These are phyloP conservation scores for Rhimphoctona megacephalus DNA, from an alignment of 2,888 invertebrate species.

Conservation along the genomic window DNA sequence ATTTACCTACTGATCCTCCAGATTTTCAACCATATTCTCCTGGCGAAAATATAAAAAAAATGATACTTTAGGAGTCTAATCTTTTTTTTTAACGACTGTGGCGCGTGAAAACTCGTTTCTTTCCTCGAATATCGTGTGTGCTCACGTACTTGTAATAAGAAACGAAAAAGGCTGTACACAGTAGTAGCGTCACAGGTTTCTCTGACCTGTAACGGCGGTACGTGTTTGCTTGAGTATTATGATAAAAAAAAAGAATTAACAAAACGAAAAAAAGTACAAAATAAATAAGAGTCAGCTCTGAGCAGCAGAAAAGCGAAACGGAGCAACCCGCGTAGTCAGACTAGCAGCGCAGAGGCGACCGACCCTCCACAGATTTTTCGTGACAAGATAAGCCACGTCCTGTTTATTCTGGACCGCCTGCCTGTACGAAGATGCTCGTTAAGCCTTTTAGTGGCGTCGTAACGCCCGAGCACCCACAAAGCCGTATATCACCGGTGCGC, in stretches of 20 bases:
- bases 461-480: conserved; percentile 81
- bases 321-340: conserved; percentile 66
- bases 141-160: conserved; percentile 62
- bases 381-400: conserved; percentile 85
- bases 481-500: conserved; percentile 80
- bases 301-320: conserved; percentile 62
- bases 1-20: neutral
- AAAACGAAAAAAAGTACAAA: conserved; percentile 45
- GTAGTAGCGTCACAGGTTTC: conserved; percentile 46
- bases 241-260: conserved; percentile 46
- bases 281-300: conserved; percentile 72
- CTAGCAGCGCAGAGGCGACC: conserved; percentile 72
- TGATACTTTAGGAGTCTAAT: neutral
- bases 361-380: conserved; percentile 83
- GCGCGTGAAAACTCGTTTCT: conserved; percentile 49
- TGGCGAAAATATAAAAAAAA: neutral
- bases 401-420: conserved; percentile 81
- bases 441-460: conserved; percentile 83
- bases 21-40: neutral
- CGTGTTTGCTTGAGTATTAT: conserved; percentile 76
- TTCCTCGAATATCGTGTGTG: conserved; percentile 37
- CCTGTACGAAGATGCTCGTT: conserved; percentile 84
- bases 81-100: conserved; percentile 32
- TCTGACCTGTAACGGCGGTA: conserved; percentile 65
- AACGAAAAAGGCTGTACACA: conserved; percentile 59